Evolutionary conservation across 1,140 invertebrate species (phyloP).

Genomic region (Euschistus heros): DNA sequence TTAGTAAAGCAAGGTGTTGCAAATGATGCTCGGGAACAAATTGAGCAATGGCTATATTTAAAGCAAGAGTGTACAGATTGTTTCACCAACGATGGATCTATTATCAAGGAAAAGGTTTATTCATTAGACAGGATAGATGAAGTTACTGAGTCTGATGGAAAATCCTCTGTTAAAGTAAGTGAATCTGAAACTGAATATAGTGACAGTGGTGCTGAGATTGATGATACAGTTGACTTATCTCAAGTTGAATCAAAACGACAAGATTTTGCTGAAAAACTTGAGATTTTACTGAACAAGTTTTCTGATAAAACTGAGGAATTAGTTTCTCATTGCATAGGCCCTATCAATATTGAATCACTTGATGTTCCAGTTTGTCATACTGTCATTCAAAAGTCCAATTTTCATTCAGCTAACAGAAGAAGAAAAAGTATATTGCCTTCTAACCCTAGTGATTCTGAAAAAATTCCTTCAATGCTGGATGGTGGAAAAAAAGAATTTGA

Average conservation of each 20-base stretch:
- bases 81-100: slow-evolving; percentile 42
- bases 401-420: slow-evolving; percentile 14
- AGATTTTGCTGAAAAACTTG: slow-evolving; percentile 56
- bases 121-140: slow-evolving; percentile 51
- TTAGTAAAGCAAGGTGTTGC: slow-evolving; percentile 47
- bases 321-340: slow-evolving; percentile 34
- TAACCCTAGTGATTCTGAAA: slow-evolving; percentile 1
- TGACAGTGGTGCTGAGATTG: slow-evolving; percentile 40
- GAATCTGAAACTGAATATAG: slow-evolving; percentile 31
- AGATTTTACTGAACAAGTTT: slow-evolving; percentile 58
- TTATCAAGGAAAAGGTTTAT: slow-evolving; percentile 42
- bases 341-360: neutral
- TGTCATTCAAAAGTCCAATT: neutral
- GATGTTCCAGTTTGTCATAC: neutral
- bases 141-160: slow-evolving; percentile 42
- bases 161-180: slow-evolving; percentile 36
- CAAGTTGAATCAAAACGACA: slow-evolving; percentile 51
- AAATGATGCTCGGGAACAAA: slow-evolving; percentile 58
- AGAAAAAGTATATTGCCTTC: slow-evolving; percentile 27
- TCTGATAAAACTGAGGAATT: slow-evolving; percentile 54
- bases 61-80: slow-evolving; percentile 78
- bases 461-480: neutral
- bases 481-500: slow-evolving; percentile 6
- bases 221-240: slow-evolving; percentile 41
- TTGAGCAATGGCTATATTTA: slow-evolving; percentile 72